Conservation (phyloP, 2,797 vertebrate species). For the Acanthurus lineatus region DNA sequence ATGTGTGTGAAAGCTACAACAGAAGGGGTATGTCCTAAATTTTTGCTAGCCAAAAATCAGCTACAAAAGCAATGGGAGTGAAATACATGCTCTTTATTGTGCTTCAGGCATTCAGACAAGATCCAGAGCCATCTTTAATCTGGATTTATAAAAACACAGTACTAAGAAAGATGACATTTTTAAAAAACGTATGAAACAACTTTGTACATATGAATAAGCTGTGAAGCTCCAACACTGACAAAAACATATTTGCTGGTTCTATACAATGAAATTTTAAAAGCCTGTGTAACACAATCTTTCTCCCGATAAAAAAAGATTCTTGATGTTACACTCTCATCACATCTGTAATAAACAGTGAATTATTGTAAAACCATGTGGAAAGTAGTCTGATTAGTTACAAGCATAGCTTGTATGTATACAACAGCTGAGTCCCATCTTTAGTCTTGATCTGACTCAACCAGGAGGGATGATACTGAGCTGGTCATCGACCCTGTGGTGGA, state of each 20-base stretch:
- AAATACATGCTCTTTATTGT: constrained; percentile 44
- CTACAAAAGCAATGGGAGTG: not conserved
- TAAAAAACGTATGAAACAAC: constrained; percentile 1
- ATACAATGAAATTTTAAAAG: not conserved
- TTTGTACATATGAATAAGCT: not conserved
- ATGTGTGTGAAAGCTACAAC: not conserved
- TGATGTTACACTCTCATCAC: not conserved
- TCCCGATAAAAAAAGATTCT: not conserved
- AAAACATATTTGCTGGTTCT: not conserved
- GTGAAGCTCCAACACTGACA: not conserved
- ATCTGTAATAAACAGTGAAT: not conserved
- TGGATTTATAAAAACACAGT: constrained; percentile 16
- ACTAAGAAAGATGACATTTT: not conserved
- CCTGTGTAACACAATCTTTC: not conserved
- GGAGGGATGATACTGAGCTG: not conserved
- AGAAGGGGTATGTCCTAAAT: not conserved
- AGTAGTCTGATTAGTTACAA: not conserved
- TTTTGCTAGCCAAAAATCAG: not conserved
- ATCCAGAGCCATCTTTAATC: not conserved
- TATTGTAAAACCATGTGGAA: constrained; percentile 6
- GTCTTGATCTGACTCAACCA: not conserved
- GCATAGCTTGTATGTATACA: not conserved
- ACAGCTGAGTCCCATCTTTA: constrained; percentile 1
- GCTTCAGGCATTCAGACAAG: constrained; percentile 8
- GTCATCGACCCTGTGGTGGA: constrained; percentile 70